A percentile compares a stretch with the other conserved stretches of the same genome.
phyloP scores from a whole-genome alignment of 2,797 vertebrate species.

The Moxostoma hubbsi region DNA sequence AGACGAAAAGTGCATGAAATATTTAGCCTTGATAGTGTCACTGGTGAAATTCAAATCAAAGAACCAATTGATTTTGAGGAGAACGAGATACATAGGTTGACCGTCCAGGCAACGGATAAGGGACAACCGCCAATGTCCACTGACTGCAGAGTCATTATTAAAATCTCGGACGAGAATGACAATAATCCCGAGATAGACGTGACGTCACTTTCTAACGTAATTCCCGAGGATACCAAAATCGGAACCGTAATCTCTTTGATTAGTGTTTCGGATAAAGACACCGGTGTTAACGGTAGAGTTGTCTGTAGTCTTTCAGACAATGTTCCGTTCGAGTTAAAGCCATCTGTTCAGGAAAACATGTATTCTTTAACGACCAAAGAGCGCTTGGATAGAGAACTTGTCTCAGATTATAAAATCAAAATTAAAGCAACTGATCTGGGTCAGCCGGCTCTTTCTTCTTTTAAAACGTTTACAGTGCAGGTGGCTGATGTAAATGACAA shows the following conservation, averaged over 20 bases:
- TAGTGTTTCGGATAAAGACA: constrained; percentile 81
- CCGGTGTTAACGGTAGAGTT: constrained; percentile 76
- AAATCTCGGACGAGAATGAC: constrained; percentile 71
- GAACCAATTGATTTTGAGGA: constrained; percentile 71
- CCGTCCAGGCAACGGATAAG: constrained; percentile 70
- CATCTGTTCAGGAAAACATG: constrained; percentile 75
- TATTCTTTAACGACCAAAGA: constrained; percentile 78
- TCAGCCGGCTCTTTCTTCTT: constrained; percentile 67
- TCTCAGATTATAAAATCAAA: constrained; percentile 69
- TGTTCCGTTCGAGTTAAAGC: constrained; percentile 76
- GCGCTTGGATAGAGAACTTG: constrained; percentile 72
- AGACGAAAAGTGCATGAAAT: constrained; percentile 51
- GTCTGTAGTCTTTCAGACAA: constrained; percentile 67
- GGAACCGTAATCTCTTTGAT: constrained; percentile 83
- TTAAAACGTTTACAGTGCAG: constrained; percentile 63
- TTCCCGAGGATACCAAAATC: constrained; percentile 68
- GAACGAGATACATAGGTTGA: constrained; percentile 57
- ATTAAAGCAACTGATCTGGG: constrained; percentile 76
- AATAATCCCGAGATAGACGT: constrained; percentile 72
- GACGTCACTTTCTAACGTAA: constrained; percentile 65
- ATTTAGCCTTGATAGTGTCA: constrained; percentile 67
- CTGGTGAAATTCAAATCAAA: constrained; percentile 67
- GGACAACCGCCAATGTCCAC: constrained; percentile 64
- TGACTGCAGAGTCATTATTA: constrained; percentile 68
- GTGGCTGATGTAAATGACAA: constrained; percentile 83